Conservation (phyloP, 1,140 invertebrate species). For the Calliphora vicina region DNA sequence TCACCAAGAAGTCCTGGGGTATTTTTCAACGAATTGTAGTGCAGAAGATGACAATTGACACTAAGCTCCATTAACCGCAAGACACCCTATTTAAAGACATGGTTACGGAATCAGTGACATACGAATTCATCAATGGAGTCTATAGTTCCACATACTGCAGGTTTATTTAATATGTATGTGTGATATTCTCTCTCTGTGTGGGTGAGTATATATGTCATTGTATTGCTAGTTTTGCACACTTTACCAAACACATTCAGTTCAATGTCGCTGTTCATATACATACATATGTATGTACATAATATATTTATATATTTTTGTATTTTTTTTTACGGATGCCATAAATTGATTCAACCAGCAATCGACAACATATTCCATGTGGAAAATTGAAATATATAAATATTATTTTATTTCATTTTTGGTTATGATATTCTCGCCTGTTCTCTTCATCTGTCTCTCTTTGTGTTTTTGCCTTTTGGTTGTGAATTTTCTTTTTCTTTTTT, state of each 20-base stretch:
- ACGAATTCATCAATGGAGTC: no score
- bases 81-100: no score
- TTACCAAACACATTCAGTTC: neutral
- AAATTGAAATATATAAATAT: conserved; percentile 29
- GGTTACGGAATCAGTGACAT: no score
- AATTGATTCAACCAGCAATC: conserved; percentile 30
- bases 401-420: conserved; percentile 10
- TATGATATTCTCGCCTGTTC: neutral
- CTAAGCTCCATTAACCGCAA: no score
- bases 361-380: conserved; percentile 35
- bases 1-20: no score
- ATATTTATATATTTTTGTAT: neutral
- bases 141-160: no score
- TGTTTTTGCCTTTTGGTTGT: neutral
- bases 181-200: neutral
- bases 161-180: neutral
- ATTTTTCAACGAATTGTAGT: no score
- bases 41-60: no score
- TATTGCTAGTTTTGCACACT: neutral
- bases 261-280: neutral
- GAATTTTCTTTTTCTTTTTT: no score
- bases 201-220: neutral
- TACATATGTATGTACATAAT: neutral
- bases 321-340: conserved; percentile 24
- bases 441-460: neutral